Conservation (phyloP, 2,113 vertebrate genomes). For the Dryoscopus gambensis region DNA sequence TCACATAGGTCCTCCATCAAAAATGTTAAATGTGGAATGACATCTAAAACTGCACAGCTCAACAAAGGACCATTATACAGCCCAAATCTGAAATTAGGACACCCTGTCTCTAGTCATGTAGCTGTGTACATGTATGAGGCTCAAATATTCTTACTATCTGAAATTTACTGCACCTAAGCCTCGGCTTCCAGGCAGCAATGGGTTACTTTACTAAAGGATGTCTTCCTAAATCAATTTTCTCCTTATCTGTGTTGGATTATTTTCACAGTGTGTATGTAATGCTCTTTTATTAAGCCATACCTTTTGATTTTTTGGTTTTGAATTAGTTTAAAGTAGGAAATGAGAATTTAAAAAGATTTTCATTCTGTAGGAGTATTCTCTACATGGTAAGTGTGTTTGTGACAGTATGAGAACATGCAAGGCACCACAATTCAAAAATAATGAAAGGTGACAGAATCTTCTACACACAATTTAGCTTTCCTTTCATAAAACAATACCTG, state of each 20-base stretch:
- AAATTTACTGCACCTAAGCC: background rate
- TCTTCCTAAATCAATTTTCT: background rate
- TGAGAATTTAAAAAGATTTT: background rate
- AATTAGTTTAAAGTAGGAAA: background rate
- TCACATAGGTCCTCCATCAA: constrained; percentile 46
- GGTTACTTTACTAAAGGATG: background rate
- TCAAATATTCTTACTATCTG: background rate
- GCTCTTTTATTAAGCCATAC: background rate
- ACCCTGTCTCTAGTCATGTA: background rate
- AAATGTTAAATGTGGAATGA: constrained; percentile 51
- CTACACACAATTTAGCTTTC: background rate
- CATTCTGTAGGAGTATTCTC: background rate
- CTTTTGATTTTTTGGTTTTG: background rate
- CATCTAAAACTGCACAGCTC: constrained; percentile 34
- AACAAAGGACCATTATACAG: constrained; percentile 2
- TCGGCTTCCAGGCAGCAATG: background rate
- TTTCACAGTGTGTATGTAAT: background rate
- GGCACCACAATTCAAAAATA: background rate
- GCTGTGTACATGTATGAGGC: background rate
- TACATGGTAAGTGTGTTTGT: background rate
- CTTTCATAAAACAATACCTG: background rate
- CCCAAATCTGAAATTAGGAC: background rate
- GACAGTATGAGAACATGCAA: background rate
- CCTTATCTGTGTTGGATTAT: background rate
- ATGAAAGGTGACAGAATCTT: background rate